Conservation (phyloP, 2,888 invertebrate species). For the Diarsia mendica region DNA sequence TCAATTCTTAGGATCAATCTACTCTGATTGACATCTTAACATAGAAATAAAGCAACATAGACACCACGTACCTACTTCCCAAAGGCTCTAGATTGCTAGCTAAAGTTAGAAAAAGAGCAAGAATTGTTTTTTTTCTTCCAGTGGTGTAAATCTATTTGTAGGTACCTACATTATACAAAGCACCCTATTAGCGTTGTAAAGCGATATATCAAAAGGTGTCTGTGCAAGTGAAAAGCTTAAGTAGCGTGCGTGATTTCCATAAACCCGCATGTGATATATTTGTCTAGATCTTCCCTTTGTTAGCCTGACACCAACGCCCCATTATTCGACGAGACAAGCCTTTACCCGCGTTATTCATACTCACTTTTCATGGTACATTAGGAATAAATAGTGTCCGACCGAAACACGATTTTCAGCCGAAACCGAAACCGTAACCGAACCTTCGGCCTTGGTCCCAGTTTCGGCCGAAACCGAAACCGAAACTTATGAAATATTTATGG, state of each 20-base stretch:
- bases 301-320: conserved; percentile 71
- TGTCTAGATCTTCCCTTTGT: conserved; percentile 80
- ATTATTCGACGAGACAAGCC: conserved; percentile 70
- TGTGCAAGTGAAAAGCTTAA: conserved; percentile 64
- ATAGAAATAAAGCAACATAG: neutral
- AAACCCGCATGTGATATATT: conserved; percentile 77
- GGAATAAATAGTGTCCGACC: conserved; percentile 30
- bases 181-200: conserved; percentile 50
- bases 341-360: conserved; percentile 58
- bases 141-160: conserved; percentile 17
- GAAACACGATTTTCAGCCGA: no score
- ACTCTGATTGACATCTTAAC: neutral
- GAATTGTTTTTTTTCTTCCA: neutral
- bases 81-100: neutral
- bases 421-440: no score
- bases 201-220: conserved; percentile 63
- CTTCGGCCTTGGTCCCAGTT: no score
- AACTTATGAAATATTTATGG: no score
- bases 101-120: neutral
- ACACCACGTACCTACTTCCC: no score
- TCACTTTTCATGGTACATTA: conserved; percentile 36
- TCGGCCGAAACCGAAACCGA: no score
- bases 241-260: conserved; percentile 77
- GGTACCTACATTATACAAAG: conserved; percentile 49
- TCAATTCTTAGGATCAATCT: no score